Evolutionary conservation across 2,888 invertebrate genomes (phyloP).

Genomic region (Archaeoteleia sp.): DNA sequence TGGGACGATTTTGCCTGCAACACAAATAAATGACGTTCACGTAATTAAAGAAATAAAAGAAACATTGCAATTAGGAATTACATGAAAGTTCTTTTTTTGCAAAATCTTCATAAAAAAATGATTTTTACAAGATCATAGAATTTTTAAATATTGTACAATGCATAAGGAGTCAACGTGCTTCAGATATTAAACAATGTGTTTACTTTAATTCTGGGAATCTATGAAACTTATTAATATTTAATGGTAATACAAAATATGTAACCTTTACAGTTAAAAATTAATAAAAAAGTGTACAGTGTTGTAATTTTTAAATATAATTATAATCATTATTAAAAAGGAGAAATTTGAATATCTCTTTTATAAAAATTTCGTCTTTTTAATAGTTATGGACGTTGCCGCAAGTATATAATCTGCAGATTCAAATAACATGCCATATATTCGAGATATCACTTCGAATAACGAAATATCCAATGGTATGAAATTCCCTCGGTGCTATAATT

Average conservation of each 20-base stretch:
- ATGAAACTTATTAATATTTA: neutral
- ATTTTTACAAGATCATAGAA: no score
- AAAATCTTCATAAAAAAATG: neutral
- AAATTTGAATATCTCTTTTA: no score
- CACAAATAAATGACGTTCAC: conserved; percentile 45
- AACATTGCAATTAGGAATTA: neutral
- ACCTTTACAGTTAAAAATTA: conserved; percentile 10
- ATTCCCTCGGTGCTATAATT: conserved; percentile 32
- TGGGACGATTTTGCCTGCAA: conserved; percentile 92
- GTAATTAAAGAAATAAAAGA: neutral
- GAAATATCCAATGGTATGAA: conserved; percentile 33
- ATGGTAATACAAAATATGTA: neutral
- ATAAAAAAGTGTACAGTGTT: conserved; percentile 11
- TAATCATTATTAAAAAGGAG: no score
- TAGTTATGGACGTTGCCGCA: no score
- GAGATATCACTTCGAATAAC: conserved; percentile 13
- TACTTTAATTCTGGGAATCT: neutral
- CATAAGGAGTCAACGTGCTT: no score
- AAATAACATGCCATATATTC: conserved; percentile 19
- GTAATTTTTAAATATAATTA: no score
- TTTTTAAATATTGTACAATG: no score
- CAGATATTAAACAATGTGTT: neutral
- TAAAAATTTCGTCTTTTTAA: no score
- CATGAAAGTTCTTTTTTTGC: neutral
- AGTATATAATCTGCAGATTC: no score